Conservation (phyloP, 2,797 vertebrate species). For the Sebastes itinus region DNA sequence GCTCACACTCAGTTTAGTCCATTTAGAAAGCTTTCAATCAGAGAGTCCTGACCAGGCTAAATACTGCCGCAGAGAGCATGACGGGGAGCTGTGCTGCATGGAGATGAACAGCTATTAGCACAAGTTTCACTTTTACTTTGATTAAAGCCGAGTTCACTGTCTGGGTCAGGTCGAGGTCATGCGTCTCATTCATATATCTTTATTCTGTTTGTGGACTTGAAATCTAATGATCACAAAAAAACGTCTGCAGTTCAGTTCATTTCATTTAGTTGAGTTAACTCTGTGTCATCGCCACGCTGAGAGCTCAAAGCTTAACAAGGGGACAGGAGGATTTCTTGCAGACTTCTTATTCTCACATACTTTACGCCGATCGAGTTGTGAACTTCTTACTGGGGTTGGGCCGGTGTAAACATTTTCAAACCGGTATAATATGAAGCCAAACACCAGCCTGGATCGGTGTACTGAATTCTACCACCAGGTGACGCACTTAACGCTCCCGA, state of each 20-base stretch:
- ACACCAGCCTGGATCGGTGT: background rate
- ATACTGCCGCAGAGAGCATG: background rate
- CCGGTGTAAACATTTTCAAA: background rate
- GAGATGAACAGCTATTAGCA: conserved; percentile 11
- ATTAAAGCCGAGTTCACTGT: conserved; percentile 27
- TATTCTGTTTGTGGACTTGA: background rate
- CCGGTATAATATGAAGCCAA: background rate
- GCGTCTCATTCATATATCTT: background rate
- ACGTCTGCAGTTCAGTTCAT: background rate
- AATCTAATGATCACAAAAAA: background rate
- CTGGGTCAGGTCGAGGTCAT: conserved; percentile 10
- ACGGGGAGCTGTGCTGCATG: background rate
- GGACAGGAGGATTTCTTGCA: conserved; percentile 7
- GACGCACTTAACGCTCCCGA: background rate
- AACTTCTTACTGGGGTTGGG: background rate
- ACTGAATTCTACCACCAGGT: background rate
- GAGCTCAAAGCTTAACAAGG: background rate
- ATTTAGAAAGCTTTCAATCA: conserved; percentile 70
- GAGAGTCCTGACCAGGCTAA: conserved; percentile 8
- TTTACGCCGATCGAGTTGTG: conserved; percentile 7
- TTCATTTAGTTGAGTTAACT: background rate
- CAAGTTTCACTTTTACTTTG: conserved; percentile 10
- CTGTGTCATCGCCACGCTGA: background rate
- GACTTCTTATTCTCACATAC: conserved; percentile 34
- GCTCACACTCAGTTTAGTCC: conserved; percentile 64